Evolutionary conservation across 2,888 invertebrate species (phyloP), one percentile per base, ranked within the genome.

Genomic region (Luperina testacea): DNA sequence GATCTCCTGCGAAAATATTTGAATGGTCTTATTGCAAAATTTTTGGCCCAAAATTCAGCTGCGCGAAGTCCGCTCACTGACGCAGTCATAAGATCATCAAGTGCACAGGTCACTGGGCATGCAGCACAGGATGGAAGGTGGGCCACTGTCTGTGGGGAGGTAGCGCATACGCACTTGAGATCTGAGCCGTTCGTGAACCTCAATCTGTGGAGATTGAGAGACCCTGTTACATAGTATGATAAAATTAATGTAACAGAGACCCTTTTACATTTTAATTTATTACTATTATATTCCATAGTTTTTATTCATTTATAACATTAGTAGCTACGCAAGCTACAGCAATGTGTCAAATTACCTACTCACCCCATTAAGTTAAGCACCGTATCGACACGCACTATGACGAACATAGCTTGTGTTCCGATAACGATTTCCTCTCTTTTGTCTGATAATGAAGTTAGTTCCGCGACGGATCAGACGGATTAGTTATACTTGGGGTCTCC

Each of bases 401-500:
- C 61, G 87, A 76, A 85, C 77, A 87, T 59, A 73, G 77, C 81
- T 71, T 48, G 57, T 61, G 61, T 72, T 75, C 61, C 75, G 87
- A 78, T 85, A 85, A 78, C 85, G 65, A 71, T 78, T 87, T 82
- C 81, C 79, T 77, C 70, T 87, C 82, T 78, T 84, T 85, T 85
- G 86, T 85, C 68, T 59, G 75, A 64, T 87, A 87, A 87, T 78
- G 71, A 72, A 76, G 83, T 87, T 88, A 84, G 87, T 83, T 86
- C 87, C 76, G 75, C 75, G 74, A 69, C 73, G 84, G 75, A 88
- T 83, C 72, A 65, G 63, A 32, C n/a, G 64, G 86, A 88, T 87
- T 86, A 76, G 76, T 61, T 51, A 79, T 63, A 86, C 86, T 75
- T 78, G 79, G 86, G 81, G 85, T 74, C 73, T 42, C 61, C 67